These are phyloP conservation scores for Acanthacorydalis orientalis DNA, from an alignment of 2,888 invertebrate genomes.

Conservation along the genomic window DNA sequence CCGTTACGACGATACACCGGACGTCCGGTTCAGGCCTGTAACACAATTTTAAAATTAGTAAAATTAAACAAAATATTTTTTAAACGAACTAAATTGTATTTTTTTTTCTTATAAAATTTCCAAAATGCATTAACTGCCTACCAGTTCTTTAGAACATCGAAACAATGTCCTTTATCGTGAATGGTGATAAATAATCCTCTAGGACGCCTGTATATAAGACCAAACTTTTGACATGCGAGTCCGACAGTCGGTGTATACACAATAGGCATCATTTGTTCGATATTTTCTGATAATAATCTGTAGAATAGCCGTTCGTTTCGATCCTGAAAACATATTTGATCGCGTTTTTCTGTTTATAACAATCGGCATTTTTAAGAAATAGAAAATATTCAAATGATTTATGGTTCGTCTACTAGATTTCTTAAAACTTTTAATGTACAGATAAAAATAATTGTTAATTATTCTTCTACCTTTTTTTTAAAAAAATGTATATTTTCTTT, in stretches of 20 bases:
- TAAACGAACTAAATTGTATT: neutral
- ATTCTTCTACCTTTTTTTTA: neutral
- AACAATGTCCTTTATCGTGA: constrained; percentile 84
- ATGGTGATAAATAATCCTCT: constrained; percentile 92
- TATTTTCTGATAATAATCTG: constrained; percentile 77
- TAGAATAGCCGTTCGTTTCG: constrained; percentile 95
- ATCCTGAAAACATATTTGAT: constrained; percentile 42
- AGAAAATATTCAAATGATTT: constrained; percentile 21
- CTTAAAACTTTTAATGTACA: too few species aligned
- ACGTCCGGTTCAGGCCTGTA: constrained; percentile 70
- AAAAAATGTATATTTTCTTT: neutral
- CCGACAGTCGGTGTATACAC: constrained; percentile 98
- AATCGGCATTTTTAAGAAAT: constrained; percentile 2
- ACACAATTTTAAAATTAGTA: neutral
- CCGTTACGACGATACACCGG: constrained; percentile 82
- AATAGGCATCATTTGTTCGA: constrained; percentile 89
- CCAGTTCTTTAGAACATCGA: constrained; percentile 85
- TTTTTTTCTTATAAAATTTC: too few species aligned
- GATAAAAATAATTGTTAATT: too few species aligned
- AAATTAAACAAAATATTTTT: constrained; percentile 9
- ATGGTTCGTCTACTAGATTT: neutral
- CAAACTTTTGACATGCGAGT: constrained; percentile 91
- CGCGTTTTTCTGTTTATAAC: constrained; percentile 1
- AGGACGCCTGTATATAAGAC: constrained; percentile 84
- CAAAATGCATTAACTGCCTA: constrained; percentile 25